These are phyloP conservation scores for Lacerta agilis DNA, from an alignment of 2,797 vertebrate genomes.

Conservation along the genomic window DNA sequence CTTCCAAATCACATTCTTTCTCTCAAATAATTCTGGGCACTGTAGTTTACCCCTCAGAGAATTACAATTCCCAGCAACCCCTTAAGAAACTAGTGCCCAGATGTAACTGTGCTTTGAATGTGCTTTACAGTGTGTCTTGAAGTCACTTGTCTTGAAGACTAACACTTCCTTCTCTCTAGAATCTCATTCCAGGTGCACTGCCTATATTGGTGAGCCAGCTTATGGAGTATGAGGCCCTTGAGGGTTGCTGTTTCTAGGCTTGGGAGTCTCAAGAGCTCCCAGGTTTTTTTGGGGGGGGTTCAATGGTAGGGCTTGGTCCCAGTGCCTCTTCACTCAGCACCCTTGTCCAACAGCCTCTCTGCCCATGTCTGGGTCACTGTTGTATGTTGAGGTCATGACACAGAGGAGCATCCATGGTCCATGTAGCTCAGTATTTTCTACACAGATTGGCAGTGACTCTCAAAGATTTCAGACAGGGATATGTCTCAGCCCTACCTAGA, in stretches of 20 bases:
- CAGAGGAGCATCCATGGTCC: neutral
- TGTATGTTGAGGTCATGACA: neutral
- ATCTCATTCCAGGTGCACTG: neutral
- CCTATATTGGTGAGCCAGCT: too few species aligned
- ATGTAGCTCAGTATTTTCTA: too few species aligned
- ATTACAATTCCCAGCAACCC: too few species aligned
- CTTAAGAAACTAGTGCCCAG: too few species aligned
- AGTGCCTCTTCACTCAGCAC: neutral
- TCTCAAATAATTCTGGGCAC: too few species aligned
- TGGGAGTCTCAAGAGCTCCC: neutral
- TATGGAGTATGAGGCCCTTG: neutral
- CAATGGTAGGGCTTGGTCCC: neutral
- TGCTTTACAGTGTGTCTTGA: too few species aligned
- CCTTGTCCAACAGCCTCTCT: neutral
- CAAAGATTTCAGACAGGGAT: too few species aligned
- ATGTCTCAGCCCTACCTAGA: too few species aligned
- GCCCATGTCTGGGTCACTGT: neutral
- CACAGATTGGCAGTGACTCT: too few species aligned
- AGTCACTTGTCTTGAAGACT: neutral
- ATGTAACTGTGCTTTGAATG: too few species aligned
- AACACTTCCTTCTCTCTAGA: neutral
- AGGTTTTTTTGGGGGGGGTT: neutral
- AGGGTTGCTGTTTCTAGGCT: neutral
- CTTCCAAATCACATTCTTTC: neutral
- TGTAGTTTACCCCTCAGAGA: too few species aligned